Evolutionary conservation across 2,797 vertebrate genomes (phyloP), one percentile per base, ranked within the genome.

Genomic region (Hozukius guyotensis): DNA sequence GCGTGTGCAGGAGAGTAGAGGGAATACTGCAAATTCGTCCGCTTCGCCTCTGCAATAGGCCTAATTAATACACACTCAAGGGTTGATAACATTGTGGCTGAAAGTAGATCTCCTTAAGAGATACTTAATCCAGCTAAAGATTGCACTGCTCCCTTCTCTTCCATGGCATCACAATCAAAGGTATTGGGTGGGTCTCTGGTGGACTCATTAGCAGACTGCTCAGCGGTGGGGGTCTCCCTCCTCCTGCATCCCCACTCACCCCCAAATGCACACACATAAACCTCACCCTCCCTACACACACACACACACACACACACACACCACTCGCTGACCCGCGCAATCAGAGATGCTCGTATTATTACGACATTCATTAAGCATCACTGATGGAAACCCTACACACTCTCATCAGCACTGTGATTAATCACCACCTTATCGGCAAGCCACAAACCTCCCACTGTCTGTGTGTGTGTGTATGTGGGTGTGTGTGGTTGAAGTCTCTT

Each of bases 61-160:
- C 92, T 95, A 96, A 96, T 96, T 94, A 96, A 96, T 95, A 95
- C 93, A 94, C 91, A 93, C 90, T 93, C 91, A 87, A 89, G 83
- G 88, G 88, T 92, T 95, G 94, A 95, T 95, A 95, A 93, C 92
- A 90, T 88, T 93, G 94, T 88, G 92, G 91, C 93, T 95, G 94
- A 94, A 95, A 95, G 94, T 92, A 89, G 94, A 96, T 95, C 94
- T 96, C 93, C 90, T 93, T 95, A 95, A 95, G 93, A 95, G 95
- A 94, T 95, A 94, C 91, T 95, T 96, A 96, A 96, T 96, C 95
- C 95, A 92, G 87, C 93, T 92, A 93, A 93, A 95, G 94, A 95
- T 94, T 91, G 89, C 89, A 85, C 89, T 80, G 91, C 93, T 92
- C 87, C 88, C 77, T 87, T 92, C 88, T 86, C 89, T 74, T 91